Conservation (phyloP, 2,888 invertebrate species). For the Portevinia maculata region DNA sequence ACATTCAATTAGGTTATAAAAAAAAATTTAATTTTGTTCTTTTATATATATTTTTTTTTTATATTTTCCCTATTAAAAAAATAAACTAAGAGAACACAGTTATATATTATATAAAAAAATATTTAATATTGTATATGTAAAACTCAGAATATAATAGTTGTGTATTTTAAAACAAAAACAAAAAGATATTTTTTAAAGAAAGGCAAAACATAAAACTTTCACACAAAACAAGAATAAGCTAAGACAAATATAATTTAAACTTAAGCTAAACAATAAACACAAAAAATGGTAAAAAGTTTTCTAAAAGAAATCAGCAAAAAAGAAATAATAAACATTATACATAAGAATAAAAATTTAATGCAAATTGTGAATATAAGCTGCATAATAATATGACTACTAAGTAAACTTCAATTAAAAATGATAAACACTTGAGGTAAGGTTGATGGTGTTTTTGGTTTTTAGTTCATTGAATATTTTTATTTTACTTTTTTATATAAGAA, state of each 20-base stretch:
- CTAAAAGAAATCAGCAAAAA: constrained; percentile 70
- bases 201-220: constrained; percentile 56
- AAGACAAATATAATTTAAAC: constrained; percentile 73
- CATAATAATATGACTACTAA: constrained; percentile 62
- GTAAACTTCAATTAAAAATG: constrained; percentile 68
- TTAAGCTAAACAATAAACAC: constrained; percentile 54
- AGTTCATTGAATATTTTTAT: constrained; percentile 61
- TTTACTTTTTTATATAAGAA: constrained; percentile 23
- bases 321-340: constrained; percentile 14
- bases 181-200: constrained; percentile 69
- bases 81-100: constrained; percentile 65
- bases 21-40: constrained; percentile 54
- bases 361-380: constrained; percentile 73
- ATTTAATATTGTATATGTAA: constrained; percentile 72
- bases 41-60: constrained; percentile 37
- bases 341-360: constrained; percentile 56
- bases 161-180: constrained; percentile 64
- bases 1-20: constrained; percentile 74
- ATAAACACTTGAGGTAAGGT: constrained; percentile 39
- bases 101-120: constrained; percentile 70
- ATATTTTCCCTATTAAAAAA: constrained; percentile 16
- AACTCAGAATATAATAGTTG: constrained; percentile 68
- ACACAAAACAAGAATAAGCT: constrained; percentile 61
- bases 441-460: constrained; percentile 40
- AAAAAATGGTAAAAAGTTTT: constrained; percentile 71